These are phyloP conservation scores for Trematomus loennbergii DNA, from an alignment of 2,113 vertebrate genomes.

Conservation along the genomic window DNA sequence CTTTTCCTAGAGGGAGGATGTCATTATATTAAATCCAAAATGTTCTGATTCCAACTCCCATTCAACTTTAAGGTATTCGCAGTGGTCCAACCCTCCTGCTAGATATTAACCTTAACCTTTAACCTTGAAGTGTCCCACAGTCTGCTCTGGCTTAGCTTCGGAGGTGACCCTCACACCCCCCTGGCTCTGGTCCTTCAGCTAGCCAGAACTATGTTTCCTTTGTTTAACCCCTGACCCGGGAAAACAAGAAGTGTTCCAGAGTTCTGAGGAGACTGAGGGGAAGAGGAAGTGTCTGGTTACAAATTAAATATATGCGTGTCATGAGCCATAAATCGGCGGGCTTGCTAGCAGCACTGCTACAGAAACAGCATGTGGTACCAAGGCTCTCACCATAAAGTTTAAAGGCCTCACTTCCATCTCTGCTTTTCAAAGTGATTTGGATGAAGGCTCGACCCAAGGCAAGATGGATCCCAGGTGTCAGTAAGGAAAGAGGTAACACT, in stretches of 20 bases:
- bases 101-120: conserved; percentile 82
- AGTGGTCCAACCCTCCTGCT: conserved; percentile 58
- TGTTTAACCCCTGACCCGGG: conserved; percentile 98
- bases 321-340: conserved; percentile 92
- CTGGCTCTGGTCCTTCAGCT: conserved; percentile 43
- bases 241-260: conserved; percentile 90
- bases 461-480: conserved; percentile 74
- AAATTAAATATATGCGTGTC: conserved; percentile 98
- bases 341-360: conserved; percentile 84
- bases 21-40: conserved; percentile 37
- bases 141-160: conserved; percentile 67
- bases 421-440: conserved; percentile 71
- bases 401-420: conserved; percentile 75
- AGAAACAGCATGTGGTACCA: conserved; percentile 83
- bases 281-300: conserved; percentile 99
- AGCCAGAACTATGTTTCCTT: conserved; percentile 91
- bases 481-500: not conserved
- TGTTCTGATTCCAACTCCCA: conserved; percentile 21
- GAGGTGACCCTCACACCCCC: conserved; percentile 75
- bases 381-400: conserved; percentile 87
- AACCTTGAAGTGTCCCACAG: conserved; percentile 79
- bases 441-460: conserved; percentile 42
- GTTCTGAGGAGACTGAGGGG: conserved; percentile 90
- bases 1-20: conserved; percentile 28
- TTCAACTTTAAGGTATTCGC: conserved; percentile 62